Evolutionary conservation across 1,140 invertebrate genomes (phyloP), one percentile per base, ranked within the genome.

Genomic region (Theocolax elegans): DNA sequence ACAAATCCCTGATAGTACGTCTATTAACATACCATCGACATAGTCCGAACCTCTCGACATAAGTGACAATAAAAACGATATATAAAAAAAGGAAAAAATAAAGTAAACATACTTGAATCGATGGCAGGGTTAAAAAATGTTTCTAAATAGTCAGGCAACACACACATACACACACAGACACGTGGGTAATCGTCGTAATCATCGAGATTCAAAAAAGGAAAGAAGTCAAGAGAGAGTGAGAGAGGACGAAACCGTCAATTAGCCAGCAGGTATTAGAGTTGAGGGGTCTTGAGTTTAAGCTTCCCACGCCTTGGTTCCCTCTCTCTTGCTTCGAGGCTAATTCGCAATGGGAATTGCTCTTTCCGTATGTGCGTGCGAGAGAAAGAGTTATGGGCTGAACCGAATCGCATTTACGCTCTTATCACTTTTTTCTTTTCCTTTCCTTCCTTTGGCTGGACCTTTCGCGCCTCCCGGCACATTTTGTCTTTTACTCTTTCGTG

Each of bases 251-350:
- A 64, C 68, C 68, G 49, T 71, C 68, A 71, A 71, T 71, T 71
- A 71, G 42, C 10, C 38, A 23, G 58, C 70, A 23, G 42, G 42
- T 40, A 73, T 59, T 10, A 58, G 35, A 63, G 74, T 29, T 58
- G 56, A 44, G 46, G 51, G 70, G 54, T 73, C 73, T 72, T 71
- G 73, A 46, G 67, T 73, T 67, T 9, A 13, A 29, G 17, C 68
- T 64, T 68, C 60, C 35, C 56, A 62, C 64, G 56, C 64, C 64
- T 38, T 7, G 44, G 25, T 15, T 29, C 46, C 21, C 9, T 15
- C 53, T 23, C 53, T 19, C 19, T 25, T 7, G 56, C 44, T 59
- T 44, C 65, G 65, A 66, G 64, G 65, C 54, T 58, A 59, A 67
- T 67, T 59, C 53, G 65, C 65, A 67, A 56, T 46, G 64, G 64